Evolutionary conservation across 2,113 vertebrate genomes (phyloP).

Genomic region (Ariopsis seemanni): DNA sequence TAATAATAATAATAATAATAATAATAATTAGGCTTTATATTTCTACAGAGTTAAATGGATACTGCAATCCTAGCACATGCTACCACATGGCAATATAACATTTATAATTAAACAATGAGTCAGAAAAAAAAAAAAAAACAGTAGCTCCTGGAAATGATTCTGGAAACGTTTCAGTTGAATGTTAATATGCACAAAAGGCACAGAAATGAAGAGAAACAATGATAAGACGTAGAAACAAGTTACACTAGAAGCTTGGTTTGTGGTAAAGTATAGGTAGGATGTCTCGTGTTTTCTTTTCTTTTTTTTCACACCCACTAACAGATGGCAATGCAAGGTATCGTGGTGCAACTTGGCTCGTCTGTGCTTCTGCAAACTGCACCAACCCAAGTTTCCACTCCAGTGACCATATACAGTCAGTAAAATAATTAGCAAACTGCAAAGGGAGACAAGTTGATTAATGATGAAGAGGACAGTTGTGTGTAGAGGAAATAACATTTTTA

Average conservation of each 20-base stretch:
- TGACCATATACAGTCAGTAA: conserved; percentile 5
- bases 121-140: neutral
- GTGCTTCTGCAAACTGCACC: conserved; percentile 38
- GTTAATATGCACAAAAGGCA: neutral
- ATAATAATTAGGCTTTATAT: conserved; percentile 6
- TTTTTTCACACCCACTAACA: conserved; percentile 35
- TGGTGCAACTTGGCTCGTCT: conserved; percentile 47
- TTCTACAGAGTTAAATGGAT: neutral
- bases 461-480: neutral
- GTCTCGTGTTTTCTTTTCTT: conserved; percentile 48
- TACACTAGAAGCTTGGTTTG: conserved; percentile 8
- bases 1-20: neutral
- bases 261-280: conserved; percentile 43
- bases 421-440: conserved; percentile 41
- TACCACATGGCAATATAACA: neutral
- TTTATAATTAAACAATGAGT: neutral
- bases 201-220: neutral
- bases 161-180: neutral
- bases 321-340: conserved; percentile 26
- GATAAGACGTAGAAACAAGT: neutral
- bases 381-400: conserved; percentile 42
- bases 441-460: conserved; percentile 40
- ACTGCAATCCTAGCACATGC: neutral
- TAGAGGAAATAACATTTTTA: neutral
- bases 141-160: neutral